These are phyloP conservation scores for Neofelis nebulosa DNA, from an alignment of 2,113 vertebrate genomes.

Conservation along the genomic window DNA sequence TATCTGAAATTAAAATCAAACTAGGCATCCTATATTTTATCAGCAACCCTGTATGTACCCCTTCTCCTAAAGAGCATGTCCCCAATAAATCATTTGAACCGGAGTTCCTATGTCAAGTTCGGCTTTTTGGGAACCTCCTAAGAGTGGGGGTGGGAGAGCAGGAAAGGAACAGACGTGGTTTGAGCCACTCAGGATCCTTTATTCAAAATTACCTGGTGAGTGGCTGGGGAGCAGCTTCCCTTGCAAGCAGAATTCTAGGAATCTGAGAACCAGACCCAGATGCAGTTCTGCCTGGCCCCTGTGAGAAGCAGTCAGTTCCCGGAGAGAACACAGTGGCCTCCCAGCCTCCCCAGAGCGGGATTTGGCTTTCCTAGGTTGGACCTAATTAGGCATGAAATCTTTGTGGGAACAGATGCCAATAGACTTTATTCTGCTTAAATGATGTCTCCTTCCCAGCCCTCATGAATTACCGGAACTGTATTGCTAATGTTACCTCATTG, in stretches of 20 bases:
- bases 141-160: accelerated
- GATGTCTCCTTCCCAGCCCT: neutral
- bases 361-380: neutral
- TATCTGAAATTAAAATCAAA: neutral
- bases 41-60: neutral
- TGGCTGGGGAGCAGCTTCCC: neutral
- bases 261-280: neutral
- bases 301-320: neutral
- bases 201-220: neutral
- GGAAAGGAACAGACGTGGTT: neutral
- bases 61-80: neutral
- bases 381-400: neutral
- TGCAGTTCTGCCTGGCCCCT: neutral
- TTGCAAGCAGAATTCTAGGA: neutral
- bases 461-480: neutral
- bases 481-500: neutral
- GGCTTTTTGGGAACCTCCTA: neutral
- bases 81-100: neutral
- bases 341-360: neutral
- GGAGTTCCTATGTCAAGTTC: neutral
- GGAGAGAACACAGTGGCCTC: neutral
- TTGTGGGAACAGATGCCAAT: neutral
- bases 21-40: neutral
- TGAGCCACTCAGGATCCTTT: neutral
- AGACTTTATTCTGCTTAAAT: neutral